Conservation (phyloP, 2,113 vertebrate genomes). For the Acanthisitta chloris region DNA sequence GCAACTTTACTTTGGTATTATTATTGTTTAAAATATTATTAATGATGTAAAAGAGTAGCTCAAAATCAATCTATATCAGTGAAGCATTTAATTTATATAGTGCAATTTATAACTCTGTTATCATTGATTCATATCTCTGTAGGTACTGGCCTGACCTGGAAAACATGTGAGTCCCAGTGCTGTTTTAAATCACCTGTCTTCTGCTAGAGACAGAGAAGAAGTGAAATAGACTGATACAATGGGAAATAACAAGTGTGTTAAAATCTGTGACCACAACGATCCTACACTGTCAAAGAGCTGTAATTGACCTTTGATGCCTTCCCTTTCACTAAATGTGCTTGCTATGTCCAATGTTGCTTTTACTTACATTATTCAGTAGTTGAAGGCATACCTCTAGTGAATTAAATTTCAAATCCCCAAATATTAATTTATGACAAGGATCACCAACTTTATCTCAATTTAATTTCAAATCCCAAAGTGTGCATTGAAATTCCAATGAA, state of each 20-base stretch:
- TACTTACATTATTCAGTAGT: background rate
- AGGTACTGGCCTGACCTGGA: background rate
- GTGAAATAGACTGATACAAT: background rate
- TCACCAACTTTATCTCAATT: slow-evolving; percentile 61
- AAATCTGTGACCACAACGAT: background rate
- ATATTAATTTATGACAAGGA: slow-evolving; percentile 53
- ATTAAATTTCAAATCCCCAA: slow-evolving; percentile 23
- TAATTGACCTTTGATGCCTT: background rate
- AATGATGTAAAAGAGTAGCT: background rate
- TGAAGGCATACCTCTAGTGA: background rate
- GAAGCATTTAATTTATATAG: background rate
- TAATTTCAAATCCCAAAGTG: slow-evolving; percentile 58
- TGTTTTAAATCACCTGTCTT: background rate
- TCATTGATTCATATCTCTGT: background rate
- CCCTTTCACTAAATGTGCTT: background rate
- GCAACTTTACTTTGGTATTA: background rate
- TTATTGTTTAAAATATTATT: background rate
- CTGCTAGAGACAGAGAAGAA: background rate
- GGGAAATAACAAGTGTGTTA: background rate
- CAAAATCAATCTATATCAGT: background rate
- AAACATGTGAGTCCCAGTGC: background rate
- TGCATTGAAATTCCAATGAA: slow-evolving; percentile 53
- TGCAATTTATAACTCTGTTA: background rate
- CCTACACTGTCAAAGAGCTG: background rate
- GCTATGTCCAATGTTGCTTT: background rate